phyloP scores from a whole-genome alignment of 2,888 invertebrate genomes.

The Caenorhabditis virilis region DNA sequence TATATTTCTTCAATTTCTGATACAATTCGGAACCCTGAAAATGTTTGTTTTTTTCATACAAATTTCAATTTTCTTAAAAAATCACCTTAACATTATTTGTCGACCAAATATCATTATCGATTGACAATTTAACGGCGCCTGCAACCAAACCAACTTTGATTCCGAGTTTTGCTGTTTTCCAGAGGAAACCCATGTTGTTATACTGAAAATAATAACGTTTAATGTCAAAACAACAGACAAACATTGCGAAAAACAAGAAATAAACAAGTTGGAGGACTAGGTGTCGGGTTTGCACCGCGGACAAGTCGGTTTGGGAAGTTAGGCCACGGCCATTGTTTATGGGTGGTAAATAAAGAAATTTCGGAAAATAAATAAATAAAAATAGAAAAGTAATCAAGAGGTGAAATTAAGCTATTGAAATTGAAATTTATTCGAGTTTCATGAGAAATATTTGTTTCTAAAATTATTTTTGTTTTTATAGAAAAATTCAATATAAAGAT shows the following conservation, averaged over 20 bases:
- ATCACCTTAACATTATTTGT: conserved; percentile 54
- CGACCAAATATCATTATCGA: conserved; percentile 65
- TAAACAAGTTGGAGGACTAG: background rate
- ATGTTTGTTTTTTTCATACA: background rate
- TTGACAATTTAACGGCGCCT: conserved; percentile 62
- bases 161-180: conserved; percentile 48
- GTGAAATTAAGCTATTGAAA: too few relatives aligned
- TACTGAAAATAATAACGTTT: background rate
- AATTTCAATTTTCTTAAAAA: conserved; percentile 1
- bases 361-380: too few relatives aligned
- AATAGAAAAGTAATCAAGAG: too few relatives aligned
- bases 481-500: too few relatives aligned
- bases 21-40: conserved; percentile 56
- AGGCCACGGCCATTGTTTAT: conserved; percentile 4
- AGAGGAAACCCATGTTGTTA: conserved; percentile 27
- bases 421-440: too few relatives aligned
- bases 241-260: conserved; percentile 3
- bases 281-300: too few relatives aligned
- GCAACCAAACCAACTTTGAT: conserved; percentile 60
- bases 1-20: conserved; percentile 58
- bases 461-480: too few relatives aligned
- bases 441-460: too few relatives aligned
- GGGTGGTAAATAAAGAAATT: too few relatives aligned
- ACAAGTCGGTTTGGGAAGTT: background rate
- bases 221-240: too few relatives aligned